Percentiles rank a stretch among this genome's conserved stretches.
These are phyloP conservation scores for Pipistrellus nathusii DNA, from an alignment of 2,797 vertebrate species.

Conservation along the genomic window DNA sequence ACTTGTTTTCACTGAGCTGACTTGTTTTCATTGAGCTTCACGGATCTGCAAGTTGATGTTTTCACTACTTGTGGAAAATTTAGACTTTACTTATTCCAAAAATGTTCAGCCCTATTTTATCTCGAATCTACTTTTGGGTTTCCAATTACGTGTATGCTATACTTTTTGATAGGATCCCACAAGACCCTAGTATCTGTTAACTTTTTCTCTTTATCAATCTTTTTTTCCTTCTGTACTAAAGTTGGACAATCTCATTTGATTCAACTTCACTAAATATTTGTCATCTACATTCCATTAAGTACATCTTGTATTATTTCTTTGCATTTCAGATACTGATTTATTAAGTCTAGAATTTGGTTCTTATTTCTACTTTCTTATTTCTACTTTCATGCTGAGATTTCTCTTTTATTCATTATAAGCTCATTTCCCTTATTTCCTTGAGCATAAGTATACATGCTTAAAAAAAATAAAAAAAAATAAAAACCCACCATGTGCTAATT, in stretches of 20 bases:
- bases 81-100: neutral
- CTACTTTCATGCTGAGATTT: neutral
- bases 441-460: neutral
- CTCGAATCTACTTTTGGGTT: neutral
- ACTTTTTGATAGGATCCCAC: neutral
- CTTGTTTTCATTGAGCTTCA: neutral
- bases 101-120: neutral
- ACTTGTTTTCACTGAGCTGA: neutral
- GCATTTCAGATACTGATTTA: neutral
- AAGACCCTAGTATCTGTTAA: neutral
- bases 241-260: neutral
- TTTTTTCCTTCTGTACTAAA: neutral
- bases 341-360: neutral
- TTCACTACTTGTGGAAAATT: neutral
- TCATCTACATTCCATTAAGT: neutral
- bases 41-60: neutral
- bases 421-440: neutral
- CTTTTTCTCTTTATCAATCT: neutral
- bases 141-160: neutral
- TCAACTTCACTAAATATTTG: neutral
- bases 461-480: neutral
- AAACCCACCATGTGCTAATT: neutral
- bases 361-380: constrained; percentile 13
- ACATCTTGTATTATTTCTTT: neutral
- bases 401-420: neutral